Evolutionary conservation across 2,888 invertebrate species (phyloP), one percentile per base, ranked within the genome.

Genomic region (Protodeltote pygarga): DNA sequence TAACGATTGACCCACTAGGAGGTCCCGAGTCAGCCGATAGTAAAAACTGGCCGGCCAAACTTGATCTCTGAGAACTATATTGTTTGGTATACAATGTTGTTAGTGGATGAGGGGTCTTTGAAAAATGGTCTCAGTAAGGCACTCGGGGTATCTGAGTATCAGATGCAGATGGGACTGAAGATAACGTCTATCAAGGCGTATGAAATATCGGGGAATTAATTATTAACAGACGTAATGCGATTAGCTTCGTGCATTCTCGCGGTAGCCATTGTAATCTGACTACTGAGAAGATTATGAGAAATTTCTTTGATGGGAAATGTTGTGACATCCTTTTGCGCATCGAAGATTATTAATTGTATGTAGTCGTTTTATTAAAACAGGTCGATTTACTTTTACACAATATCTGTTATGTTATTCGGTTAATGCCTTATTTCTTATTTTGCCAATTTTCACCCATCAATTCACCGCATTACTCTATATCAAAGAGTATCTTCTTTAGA

Each of bases 201-300:
- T 84, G 81, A 84, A 85, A 86, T 84, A 83, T 86, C 81, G 73
- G 79, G 75, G 82, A 85, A 85, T 85, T 86, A 87, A 86, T 87
- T 87, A 87, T 81, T 80, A 78, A 80, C 75, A 82, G 77, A 79
- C 77, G 76, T 86, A 85, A 86, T 86, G 77, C 82, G 86, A 85
- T 85, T 85, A 87, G 80, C 78, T 83, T 84, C 84, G 71, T 66
- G 68, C 76, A 71, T 77, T 75, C 81, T 73, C 61, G 75, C 79
- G 70, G 84, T 82, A 83, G 78, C 78, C 73, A 79, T 83, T 83
- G 81, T 82, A 73, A 79, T 79, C 74, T 73, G 71, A 77, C 75
- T 75, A 73, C 74, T 54, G 66, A 71, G 71, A 49, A 68, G 72
- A 73, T 77, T 77, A 73, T 65, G 46, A 60, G 65, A 64, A 65